phyloP scores from a whole-genome alignment of 2,797 vertebrate species.

The Rallus crepitans region DNA sequence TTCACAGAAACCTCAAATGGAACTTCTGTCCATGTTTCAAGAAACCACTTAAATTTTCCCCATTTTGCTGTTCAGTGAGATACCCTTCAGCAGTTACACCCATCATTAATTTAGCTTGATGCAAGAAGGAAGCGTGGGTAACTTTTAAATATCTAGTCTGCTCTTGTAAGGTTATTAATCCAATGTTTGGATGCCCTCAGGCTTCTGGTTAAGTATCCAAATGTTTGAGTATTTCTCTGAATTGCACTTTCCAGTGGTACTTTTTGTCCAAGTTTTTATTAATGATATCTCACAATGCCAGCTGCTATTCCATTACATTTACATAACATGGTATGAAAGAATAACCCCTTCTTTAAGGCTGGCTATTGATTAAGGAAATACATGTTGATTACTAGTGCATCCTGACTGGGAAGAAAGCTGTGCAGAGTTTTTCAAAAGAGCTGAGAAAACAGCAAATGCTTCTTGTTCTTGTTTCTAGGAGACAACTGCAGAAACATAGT shows the following conservation, averaged over 20 bases:
- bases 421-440: conserved; percentile 24
- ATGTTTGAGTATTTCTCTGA: not conserved
- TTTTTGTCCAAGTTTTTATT: not conserved
- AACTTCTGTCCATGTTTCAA: not conserved
- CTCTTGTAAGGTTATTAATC: not conserved
- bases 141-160: not conserved
- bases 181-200: not conserved
- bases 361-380: not conserved
- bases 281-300: not conserved
- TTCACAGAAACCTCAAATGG: not conserved
- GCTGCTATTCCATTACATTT: not conserved
- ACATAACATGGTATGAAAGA: not conserved
- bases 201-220: not conserved
- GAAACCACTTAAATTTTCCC: not conserved
- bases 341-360: not conserved
- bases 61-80: not conserved
- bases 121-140: not conserved
- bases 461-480: conserved; percentile 67
- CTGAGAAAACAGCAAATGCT: conserved; percentile 58
- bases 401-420: not conserved
- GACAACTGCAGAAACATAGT: conserved; percentile 59
- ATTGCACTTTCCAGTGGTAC: not conserved
- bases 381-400: not conserved
- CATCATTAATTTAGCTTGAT: not conserved
- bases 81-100: not conserved